Conservation (phyloP, 92 coral and sea anemone species). For the Blastomussa wellsi region DNA sequence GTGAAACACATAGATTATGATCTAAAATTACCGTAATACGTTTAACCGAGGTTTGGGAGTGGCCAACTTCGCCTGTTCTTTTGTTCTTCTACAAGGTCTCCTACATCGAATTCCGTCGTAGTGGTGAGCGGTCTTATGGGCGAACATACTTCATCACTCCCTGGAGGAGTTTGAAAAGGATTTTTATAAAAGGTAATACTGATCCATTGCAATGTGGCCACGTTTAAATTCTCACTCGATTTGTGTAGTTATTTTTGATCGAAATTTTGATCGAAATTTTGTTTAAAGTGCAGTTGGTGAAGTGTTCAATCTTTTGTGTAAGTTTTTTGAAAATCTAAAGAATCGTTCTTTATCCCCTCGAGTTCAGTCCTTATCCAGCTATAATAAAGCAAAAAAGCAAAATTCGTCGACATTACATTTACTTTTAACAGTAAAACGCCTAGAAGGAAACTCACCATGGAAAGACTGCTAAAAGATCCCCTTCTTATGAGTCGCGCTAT, state of each 20-base stretch:
- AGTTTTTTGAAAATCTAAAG: neutral
- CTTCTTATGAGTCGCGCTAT: too few species aligned
- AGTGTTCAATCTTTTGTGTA: neutral
- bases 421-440: neutral
- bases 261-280: neutral
- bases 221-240: neutral
- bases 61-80: constrained; percentile 20
- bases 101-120: neutral
- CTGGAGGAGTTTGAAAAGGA: neutral
- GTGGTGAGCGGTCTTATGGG: neutral
- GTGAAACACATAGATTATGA: constrained; percentile 41
- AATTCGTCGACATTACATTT: neutral
- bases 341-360: neutral
- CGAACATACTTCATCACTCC: neutral
- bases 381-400: neutral
- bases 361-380: neutral
- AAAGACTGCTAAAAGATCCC: too few species aligned
- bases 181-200: neutral
- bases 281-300: neutral
- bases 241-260: neutral
- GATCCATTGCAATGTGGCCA: neutral
- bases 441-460: too few species aligned
- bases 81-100: constrained; percentile 14
- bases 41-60: constrained; percentile 30
- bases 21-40: constrained; percentile 49